These are phyloP conservation scores for Diadophis punctatus DNA, from an alignment of 2,113 vertebrate species.

Conservation along the genomic window DNA sequence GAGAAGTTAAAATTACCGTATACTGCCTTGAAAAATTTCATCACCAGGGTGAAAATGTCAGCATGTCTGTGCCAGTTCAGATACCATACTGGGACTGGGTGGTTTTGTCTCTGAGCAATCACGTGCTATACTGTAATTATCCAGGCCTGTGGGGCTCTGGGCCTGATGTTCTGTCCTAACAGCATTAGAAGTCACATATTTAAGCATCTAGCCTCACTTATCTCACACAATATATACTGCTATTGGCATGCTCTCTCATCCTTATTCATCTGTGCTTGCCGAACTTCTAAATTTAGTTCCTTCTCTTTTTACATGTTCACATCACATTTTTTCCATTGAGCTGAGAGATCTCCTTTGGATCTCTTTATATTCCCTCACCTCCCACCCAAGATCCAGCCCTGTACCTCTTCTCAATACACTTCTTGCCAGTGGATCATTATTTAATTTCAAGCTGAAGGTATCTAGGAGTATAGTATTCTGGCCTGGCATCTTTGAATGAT, in stretches of 20 bases:
- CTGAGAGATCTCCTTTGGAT: neutral
- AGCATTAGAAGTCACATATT: neutral
- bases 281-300: neutral
- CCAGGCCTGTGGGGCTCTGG: neutral
- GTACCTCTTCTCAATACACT: neutral
- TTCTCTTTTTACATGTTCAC: neutral
- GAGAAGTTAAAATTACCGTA: neutral
- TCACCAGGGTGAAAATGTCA: neutral
- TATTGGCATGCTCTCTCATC: neutral
- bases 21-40: neutral
- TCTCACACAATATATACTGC: neutral
- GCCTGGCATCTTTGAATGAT: neutral
- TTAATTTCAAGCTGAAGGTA: neutral
- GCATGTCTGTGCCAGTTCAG: neutral
- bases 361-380: neutral
- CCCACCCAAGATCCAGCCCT: neutral
- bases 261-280: neutral
- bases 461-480: neutral
- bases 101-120: neutral
- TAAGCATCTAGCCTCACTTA: neutral
- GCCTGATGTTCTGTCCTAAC: neutral
- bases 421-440: neutral
- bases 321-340: neutral
- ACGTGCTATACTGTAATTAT: neutral
- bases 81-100: neutral